Percentiles rank a stretch among this genome's conserved stretches.
phyloP scores from a whole-genome alignment of 2,797 vertebrate species.

The Lacerta viridis region DNA sequence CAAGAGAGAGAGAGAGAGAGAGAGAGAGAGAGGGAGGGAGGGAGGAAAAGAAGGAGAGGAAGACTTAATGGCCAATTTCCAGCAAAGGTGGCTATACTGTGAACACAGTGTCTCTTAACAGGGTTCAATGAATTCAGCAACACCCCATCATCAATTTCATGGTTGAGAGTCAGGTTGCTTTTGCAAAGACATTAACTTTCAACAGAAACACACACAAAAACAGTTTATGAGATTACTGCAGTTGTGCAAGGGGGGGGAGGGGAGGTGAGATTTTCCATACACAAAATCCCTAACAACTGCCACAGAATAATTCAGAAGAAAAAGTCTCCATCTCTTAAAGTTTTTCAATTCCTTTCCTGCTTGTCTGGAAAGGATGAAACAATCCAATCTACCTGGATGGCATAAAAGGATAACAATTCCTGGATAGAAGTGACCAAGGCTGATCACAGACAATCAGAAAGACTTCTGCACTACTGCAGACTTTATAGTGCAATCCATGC shows the following conservation, averaged over 20 bases:
- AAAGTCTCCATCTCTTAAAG: neutral
- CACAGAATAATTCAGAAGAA: neutral
- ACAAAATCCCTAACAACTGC: conserved; percentile 3
- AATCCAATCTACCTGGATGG: neutral
- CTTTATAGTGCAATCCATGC: no score
- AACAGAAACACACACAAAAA: conserved; percentile 9
- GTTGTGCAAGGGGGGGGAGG: neutral
- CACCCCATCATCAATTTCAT: neutral
- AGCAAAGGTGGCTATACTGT: conserved; percentile 6
- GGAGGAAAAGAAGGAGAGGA: no score
- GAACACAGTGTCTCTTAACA: conserved; percentile 1
- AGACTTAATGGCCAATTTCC: conserved; percentile 7
- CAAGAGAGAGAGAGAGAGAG: no score
- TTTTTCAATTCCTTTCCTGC: neutral
- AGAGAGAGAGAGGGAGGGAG: no score
- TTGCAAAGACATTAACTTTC: conserved; percentile 21
- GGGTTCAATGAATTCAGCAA: neutral
- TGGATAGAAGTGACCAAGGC: no score
- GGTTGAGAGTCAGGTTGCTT: neutral
- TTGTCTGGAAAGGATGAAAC: neutral
- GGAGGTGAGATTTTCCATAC: neutral
- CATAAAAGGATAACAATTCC: no score
- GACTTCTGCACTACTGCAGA: no score
- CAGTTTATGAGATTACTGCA: accelerated
- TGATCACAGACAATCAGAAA: no score